These are phyloP conservation scores for Uria lomvia DNA, from an alignment of 2,113 vertebrate species.

Conservation along the genomic window DNA sequence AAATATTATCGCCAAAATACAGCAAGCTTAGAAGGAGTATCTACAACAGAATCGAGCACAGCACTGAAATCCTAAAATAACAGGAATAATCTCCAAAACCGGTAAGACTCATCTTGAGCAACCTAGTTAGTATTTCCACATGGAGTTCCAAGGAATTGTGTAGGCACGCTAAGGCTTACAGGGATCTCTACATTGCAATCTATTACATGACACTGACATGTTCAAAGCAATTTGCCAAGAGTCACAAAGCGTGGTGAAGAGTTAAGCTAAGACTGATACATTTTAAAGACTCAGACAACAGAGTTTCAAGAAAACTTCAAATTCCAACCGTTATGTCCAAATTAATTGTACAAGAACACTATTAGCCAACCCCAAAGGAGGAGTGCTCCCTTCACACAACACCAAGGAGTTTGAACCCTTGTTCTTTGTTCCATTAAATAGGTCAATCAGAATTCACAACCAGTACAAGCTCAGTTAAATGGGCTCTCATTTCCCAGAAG, in stretches of 20 bases:
- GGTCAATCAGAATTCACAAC: background rate
- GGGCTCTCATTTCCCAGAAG: background rate
- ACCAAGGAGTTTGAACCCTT: background rate
- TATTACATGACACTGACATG: background rate
- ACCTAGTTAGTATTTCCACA: background rate
- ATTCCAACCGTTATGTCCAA: background rate
- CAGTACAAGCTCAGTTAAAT: background rate
- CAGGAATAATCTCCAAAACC: background rate
- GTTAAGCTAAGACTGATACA: background rate
- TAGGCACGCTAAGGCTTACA: background rate
- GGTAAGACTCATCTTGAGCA: background rate
- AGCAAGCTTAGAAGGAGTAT: background rate
- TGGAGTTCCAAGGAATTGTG: background rate
- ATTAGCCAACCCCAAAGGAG: background rate
- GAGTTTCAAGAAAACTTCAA: background rate
- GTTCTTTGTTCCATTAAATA: background rate
- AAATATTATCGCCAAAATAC: background rate
- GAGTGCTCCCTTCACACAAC: background rate
- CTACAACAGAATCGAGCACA: background rate
- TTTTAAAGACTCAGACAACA: background rate
- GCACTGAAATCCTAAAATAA: background rate
- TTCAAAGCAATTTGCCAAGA: background rate
- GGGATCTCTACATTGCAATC: background rate
- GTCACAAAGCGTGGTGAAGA: background rate
- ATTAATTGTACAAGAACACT: background rate